Evolutionary conservation across 1,140 invertebrate genomes (phyloP).

Genomic region (Halictus rubicundus): DNA sequence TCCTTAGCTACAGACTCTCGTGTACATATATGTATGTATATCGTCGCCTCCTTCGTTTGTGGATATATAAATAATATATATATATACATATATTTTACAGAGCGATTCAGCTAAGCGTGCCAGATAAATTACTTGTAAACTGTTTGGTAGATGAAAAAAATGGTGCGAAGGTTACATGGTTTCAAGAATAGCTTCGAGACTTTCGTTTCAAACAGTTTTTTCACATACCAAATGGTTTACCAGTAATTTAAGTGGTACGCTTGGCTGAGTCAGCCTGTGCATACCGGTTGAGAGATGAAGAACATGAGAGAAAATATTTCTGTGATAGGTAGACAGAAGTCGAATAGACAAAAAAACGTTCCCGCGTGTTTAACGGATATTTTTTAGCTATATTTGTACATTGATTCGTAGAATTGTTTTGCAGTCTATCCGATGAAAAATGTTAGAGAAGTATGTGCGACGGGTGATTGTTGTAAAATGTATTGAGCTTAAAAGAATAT

Average conservation of each 20-base stretch:
- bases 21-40: slow-evolving; percentile 35
- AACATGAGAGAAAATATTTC: slow-evolving; percentile 65
- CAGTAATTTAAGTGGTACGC: too few species aligned
- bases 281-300: slow-evolving; percentile 52
- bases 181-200: too few species aligned
- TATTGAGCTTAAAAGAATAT: slow-evolving; percentile 35
- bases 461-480: slow-evolving; percentile 21
- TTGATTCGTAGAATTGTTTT: slow-evolving; percentile 46
- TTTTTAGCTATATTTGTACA: slow-evolving; percentile 62
- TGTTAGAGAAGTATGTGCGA: slow-evolving; percentile 16
- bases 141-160: too few species aligned
- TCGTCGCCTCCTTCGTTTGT: slow-evolving; percentile 47
- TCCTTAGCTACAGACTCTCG: slow-evolving; percentile 32
- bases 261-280: too few species aligned
- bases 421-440: slow-evolving; percentile 29
- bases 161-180: too few species aligned
- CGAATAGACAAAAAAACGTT: slow-evolving; percentile 54
- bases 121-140: too few species aligned
- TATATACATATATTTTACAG: too few species aligned
- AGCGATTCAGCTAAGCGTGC: too few species aligned
- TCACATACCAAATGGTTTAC: too few species aligned
- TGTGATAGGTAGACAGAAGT: slow-evolving; percentile 74
- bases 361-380: slow-evolving; percentile 51
- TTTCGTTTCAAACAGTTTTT: too few species aligned
- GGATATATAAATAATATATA: slow-evolving; percentile 25